Evolutionary conservation across 2,113 vertebrate genomes (phyloP).

Genomic region (Tychaedon coryphoeus): DNA sequence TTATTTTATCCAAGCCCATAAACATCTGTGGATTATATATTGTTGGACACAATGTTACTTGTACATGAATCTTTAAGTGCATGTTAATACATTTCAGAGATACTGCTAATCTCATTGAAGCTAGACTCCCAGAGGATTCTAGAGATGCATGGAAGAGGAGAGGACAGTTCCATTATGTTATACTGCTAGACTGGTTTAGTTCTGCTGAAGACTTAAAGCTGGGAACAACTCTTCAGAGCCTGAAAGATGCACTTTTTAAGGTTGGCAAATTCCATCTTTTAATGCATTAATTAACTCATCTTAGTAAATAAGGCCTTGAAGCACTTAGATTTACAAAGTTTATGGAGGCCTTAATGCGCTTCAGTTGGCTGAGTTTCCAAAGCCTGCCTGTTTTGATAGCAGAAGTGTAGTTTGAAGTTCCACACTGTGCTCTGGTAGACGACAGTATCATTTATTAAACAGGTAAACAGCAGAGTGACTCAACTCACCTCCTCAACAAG

Average conservation of each 20-base stretch:
- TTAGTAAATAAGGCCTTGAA: background rate
- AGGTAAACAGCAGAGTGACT: background rate
- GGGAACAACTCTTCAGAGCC: constrained; percentile 89
- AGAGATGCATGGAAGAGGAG: constrained; percentile 85
- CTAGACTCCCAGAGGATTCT: constrained; percentile 85
- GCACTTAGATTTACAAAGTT: background rate
- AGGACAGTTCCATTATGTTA: constrained; percentile 84
- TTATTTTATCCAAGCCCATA: background rate
- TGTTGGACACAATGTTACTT: background rate
- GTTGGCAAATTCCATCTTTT: constrained; percentile 65
- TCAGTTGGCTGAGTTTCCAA: background rate
- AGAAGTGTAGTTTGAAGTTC: background rate
- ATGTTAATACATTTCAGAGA: constrained; percentile 76
- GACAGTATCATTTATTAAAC: background rate
- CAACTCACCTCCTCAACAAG: background rate
- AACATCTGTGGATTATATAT: background rate
- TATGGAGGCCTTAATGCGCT: background rate
- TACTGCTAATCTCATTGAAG: constrained; percentile 89
- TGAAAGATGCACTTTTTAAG: constrained; percentile 97
- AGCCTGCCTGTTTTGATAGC: background rate
- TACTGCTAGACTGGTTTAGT: constrained; percentile 96
- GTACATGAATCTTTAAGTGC: background rate
- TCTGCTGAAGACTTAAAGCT: constrained; percentile 83
- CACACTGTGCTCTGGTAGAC: background rate
- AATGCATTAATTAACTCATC: background rate